Conservation (phyloP, 2,113 vertebrate genomes). For the Entelurus aequoreus region DNA sequence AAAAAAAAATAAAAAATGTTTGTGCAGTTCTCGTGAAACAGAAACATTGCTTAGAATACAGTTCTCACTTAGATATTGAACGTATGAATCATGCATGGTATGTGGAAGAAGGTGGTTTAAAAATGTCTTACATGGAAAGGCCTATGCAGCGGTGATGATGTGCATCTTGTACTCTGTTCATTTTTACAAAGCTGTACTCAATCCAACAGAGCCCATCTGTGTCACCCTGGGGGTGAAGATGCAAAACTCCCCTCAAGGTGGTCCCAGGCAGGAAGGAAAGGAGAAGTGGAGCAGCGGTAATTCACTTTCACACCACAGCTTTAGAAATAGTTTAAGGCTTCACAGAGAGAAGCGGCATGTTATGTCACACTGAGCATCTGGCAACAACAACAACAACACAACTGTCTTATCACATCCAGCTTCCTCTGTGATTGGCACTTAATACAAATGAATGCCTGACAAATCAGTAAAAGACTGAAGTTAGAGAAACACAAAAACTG, state of each 20-base stretch:
- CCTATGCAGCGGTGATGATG: neutral
- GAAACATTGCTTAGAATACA: no score
- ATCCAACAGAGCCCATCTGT: slow-evolving; percentile 43
- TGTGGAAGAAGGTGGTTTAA: neutral
- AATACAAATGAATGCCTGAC: neutral
- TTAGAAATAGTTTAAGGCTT: slow-evolving; percentile 31
- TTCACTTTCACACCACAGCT: slow-evolving; percentile 47
- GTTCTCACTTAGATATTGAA: no score
- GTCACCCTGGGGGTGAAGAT: slow-evolving; percentile 32
- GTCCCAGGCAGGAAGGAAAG: slow-evolving; percentile 24
- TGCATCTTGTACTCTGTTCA: slow-evolving; percentile 1
- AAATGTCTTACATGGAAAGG: neutral
- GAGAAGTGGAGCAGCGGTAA: slow-evolving; percentile 60
- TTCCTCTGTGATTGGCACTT: neutral
- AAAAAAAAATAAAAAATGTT: no score
- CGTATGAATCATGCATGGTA: no score
- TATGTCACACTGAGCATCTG: slow-evolving; percentile 7
- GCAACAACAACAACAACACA: neutral
- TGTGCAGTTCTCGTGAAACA: no score
- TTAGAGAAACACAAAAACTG: neutral
- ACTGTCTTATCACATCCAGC: neutral
- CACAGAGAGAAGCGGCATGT: slow-evolving; percentile 1
- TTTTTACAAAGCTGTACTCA: slow-evolving; percentile 34
- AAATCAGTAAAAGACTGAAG: neutral
- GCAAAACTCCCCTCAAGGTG: slow-evolving; percentile 26